A percentile compares a stretch with the other conserved stretches of the same genome.
Evolutionary conservation across 2,888 invertebrate species (phyloP).

Genomic region (Acronicta aceris): DNA sequence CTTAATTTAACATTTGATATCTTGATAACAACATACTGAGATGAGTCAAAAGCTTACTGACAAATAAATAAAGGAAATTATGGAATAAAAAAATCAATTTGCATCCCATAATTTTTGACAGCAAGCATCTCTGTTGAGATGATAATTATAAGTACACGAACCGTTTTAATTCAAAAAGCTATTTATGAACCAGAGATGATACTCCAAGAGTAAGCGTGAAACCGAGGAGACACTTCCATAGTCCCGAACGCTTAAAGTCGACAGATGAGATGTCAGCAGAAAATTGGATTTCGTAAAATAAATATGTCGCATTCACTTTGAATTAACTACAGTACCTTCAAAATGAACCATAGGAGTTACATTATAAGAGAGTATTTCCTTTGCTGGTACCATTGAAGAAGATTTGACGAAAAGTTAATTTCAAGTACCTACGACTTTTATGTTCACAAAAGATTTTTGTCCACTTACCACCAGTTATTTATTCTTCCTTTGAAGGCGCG

Average conservation of each 20-base stretch:
- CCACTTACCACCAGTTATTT: slow-evolving; percentile 72
- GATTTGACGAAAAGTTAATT: slow-evolving; percentile 82
- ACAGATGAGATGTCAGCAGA: slow-evolving; percentile 89
- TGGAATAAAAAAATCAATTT: slow-evolving; percentile 23
- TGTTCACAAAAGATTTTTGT: slow-evolving; percentile 83
- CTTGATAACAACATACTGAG: too few species aligned
- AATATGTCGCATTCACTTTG: slow-evolving; percentile 86
- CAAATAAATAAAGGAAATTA: slow-evolving; percentile 17
- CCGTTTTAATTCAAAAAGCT: slow-evolving; percentile 63
- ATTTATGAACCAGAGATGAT: slow-evolving; percentile 69
- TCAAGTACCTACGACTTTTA: slow-evolving; percentile 79
- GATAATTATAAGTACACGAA: slow-evolving; percentile 46
- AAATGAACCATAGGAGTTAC: slow-evolving; percentile 53
- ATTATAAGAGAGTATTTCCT: slow-evolving; percentile 59
- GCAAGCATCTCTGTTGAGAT: slow-evolving; percentile 31
- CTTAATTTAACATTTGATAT: background rate
- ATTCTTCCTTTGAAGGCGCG: slow-evolving; percentile 70
- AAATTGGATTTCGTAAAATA: slow-evolving; percentile 89
- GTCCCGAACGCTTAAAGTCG: slow-evolving; percentile 86
- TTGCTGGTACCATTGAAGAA: slow-evolving; percentile 27
- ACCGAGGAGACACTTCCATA: slow-evolving; percentile 82
- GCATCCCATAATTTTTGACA: slow-evolving; percentile 32
- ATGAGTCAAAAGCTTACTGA: slow-evolving; percentile 5
- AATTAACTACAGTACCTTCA: slow-evolving; percentile 62
- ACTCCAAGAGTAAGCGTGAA: slow-evolving; percentile 82